These are phyloP conservation scores for Chaetoderma sp. DNA, from an alignment of 2,888 invertebrate species.

Conservation along the genomic window DNA sequence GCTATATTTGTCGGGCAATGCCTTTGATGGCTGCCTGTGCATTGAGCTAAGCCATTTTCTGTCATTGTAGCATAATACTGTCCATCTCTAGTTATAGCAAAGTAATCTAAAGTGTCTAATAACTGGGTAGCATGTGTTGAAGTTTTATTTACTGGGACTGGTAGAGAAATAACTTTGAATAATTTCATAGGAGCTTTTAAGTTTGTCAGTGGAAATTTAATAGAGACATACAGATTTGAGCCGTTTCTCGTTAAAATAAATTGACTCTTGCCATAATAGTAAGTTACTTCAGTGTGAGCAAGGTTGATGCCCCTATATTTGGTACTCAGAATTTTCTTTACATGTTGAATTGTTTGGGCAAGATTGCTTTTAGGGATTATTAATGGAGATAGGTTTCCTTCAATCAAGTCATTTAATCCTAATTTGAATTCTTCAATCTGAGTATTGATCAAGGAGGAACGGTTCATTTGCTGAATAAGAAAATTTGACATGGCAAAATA, in stretches of 20 bases:
- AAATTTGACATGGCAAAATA: too few relatives aligned
- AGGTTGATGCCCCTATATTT: constrained; percentile 6
- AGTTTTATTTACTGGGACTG: background rate
- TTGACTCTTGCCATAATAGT: constrained; percentile 7
- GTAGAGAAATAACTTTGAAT: constrained; percentile 4
- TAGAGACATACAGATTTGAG: constrained; percentile 1
- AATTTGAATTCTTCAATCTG: constrained; percentile 8
- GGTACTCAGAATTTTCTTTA: background rate
- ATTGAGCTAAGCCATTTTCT: background rate
- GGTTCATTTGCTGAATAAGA: constrained; percentile 16
- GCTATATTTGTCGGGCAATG: constrained; percentile 6
- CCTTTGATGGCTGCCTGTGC: background rate
- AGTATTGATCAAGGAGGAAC: background rate
- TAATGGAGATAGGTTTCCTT: constrained; percentile 19
- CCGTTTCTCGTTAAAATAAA: constrained; percentile 1
- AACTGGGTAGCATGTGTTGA: background rate
- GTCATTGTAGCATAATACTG: background rate
- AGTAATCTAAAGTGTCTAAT: background rate
- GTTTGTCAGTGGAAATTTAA: constrained; percentile 10
- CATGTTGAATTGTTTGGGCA: constrained; percentile 4
- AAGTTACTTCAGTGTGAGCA: background rate
- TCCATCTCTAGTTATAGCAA: background rate
- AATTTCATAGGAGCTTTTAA: constrained; percentile 7
- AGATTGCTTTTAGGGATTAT: background rate
- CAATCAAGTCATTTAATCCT: constrained; percentile 11